phyloP scores from a whole-genome alignment of 2,888 invertebrate genomes.

The Tiphia femorata region DNA sequence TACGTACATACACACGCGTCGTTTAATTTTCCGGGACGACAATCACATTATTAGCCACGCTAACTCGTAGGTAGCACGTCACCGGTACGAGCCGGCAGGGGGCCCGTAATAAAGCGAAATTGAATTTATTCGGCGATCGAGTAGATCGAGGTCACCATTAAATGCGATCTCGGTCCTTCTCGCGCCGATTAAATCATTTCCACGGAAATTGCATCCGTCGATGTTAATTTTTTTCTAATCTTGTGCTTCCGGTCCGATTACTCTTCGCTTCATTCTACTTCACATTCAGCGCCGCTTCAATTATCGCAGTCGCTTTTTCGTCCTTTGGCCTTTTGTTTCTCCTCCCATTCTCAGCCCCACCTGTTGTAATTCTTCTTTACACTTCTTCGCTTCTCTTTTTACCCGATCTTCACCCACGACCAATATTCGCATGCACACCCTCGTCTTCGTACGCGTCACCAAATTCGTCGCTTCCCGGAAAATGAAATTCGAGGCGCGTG shows the following conservation, averaged over 20 bases:
- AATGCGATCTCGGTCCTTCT: too few relatives aligned
- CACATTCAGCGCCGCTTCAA: neutral
- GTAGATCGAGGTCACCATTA: too few relatives aligned
- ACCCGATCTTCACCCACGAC: too few relatives aligned
- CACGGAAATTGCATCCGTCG: slow-evolving; percentile 36
- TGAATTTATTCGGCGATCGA: slow-evolving; percentile 39
- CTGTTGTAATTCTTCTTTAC: neutral
- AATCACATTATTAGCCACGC: slow-evolving; percentile 28
- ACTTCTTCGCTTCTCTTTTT: too few relatives aligned
- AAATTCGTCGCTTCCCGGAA: neutral
- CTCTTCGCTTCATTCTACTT: slow-evolving; percentile 7
- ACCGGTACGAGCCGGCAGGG: slow-evolving; percentile 3
- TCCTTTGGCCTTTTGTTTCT: neutral
- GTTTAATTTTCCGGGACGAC: slow-evolving; percentile 26
- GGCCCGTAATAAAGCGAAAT: slow-evolving; percentile 24
- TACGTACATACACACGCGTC: neutral
- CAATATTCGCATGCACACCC: too few relatives aligned
- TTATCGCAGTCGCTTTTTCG: neutral
- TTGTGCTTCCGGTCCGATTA: slow-evolving; percentile 11
- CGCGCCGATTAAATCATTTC: slow-evolving; percentile 31
- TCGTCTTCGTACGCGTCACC: neutral
- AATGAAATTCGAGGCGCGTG: neutral
- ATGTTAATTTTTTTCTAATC: too few relatives aligned
- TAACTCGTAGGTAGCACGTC: too few relatives aligned
- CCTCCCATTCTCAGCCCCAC: too few relatives aligned